Percentiles rank a stretch among this genome's conserved stretches.
phyloP scores from a whole-genome alignment of 2,797 vertebrate species.

The Hyperoplus immaculatus region DNA sequence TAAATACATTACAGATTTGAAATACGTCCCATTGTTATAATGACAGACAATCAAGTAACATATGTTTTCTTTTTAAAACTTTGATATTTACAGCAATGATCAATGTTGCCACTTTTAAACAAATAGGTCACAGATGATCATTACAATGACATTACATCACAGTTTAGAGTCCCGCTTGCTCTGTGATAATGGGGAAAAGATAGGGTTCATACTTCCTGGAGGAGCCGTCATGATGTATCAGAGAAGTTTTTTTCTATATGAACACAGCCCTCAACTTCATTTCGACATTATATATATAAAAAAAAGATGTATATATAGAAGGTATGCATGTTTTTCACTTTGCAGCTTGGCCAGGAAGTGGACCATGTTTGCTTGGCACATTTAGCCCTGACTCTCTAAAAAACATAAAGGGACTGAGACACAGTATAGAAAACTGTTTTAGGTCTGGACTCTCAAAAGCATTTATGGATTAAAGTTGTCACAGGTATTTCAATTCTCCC shows the following conservation, averaged over 20 bases:
- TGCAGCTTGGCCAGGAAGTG: constrained; percentile 73
- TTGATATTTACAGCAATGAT: constrained; percentile 83
- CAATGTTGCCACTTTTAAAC: constrained; percentile 72
- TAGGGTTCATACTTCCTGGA: constrained; percentile 56
- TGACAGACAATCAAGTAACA: constrained; percentile 74
- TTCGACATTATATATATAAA: constrained; percentile 46
- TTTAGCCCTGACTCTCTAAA: constrained; percentile 70
- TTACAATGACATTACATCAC: constrained; percentile 69
- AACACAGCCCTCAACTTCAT: constrained; percentile 53
- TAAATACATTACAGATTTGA: constrained; percentile 77
- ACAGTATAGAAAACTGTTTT: constrained; percentile 67
- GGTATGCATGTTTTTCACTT: constrained; percentile 40
- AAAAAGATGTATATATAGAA: constrained; percentile 16
- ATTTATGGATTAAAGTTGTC: constrained; percentile 56
- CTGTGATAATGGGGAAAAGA: constrained; percentile 66
- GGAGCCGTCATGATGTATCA: constrained; percentile 45
- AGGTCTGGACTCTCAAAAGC: constrained; percentile 58
- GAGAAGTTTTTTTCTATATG: constrained; percentile 38
- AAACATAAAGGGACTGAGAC: constrained; percentile 72
- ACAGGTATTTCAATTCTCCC: constrained; percentile 53
- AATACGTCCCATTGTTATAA: constrained; percentile 73
- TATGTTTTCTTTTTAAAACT: constrained; percentile 66
- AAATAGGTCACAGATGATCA: constrained; percentile 70
- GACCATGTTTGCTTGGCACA: constrained; percentile 75
- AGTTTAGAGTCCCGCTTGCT: constrained; percentile 68